Base-by-base conservation (phyloP, 2,888 invertebrate genomes). In the Pseudolycoriella hygida region DNA sequence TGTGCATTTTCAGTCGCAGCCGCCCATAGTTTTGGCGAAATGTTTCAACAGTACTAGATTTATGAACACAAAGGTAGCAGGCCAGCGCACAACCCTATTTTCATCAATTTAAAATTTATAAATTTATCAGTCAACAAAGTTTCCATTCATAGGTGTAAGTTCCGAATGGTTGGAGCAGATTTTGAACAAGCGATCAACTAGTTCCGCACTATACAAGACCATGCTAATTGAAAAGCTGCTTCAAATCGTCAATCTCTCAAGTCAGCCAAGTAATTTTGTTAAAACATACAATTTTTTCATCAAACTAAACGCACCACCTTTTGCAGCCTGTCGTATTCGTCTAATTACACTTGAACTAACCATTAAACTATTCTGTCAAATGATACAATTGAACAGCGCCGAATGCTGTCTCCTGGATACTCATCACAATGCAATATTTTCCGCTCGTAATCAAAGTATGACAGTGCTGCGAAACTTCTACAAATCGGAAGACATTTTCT, bases 401-500 rank as follows among this genome's bases (percentile, higher is more conserved):
- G 60, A 61, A 34, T 56, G 30, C 18, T 30, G 17, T 4, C 19
- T 44, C 1, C 19, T 14, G 59, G 76, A 48, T 66, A 67, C 57
- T 56, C 71, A 66, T 31, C 62, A 71, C 64, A 56, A 57, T 52
- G 64, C 74, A 54, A 69, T 86, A 53, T 74, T 85, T 63, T 66
- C 79, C 57, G 78, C 83, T 3, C 73, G 77, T 53, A 80, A 81
- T 57, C 83, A 86, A 58, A 84, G 89, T 52, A 87, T 88, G 43
- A 77, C 84, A 1, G 70, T 87, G 25, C 73, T 96, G 12, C 72
- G 89, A 42, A 90, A 87, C 69, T 93, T 89, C 66, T 94, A 92
- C 66, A 94, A 93, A 74, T 87, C 88, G 55, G 96, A 97, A 67
- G 96, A 97, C 59, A 92, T 97, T 55, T 98, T 98, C 67, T 69